Conservation (phyloP, 2,113 vertebrate genomes). For the Motacilla alba region DNA sequence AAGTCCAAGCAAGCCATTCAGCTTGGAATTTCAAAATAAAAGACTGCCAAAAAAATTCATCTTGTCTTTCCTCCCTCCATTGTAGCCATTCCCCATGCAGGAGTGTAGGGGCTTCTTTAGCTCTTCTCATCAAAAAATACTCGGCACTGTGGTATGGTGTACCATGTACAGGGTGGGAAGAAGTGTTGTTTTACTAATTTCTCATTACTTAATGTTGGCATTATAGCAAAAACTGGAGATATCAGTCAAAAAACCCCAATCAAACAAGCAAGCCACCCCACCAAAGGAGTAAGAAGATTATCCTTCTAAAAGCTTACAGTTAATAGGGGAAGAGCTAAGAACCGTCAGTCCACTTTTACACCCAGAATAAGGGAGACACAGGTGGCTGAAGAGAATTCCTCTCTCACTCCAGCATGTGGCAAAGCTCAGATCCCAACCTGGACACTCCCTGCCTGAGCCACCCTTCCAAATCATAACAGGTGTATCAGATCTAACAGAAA, state of each 20-base stretch:
- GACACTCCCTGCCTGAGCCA: not conserved
- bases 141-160: accelerated
- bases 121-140: not conserved
- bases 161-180: not conserved
- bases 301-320: not conserved
- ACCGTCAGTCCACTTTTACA: not conserved
- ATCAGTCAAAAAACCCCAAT: not conserved
- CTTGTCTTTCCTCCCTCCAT: not conserved
- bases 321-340: not conserved
- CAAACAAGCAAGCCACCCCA: not conserved
- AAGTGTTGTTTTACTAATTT: not conserved
- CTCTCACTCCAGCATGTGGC: not conserved
- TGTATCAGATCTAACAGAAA: not conserved
- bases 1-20: not conserved
- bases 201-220: not conserved
- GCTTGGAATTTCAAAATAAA: not conserved
- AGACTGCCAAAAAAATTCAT: not conserved
- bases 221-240: not conserved
- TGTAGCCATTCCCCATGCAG: not conserved
- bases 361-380: not conserved
- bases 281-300: not conserved
- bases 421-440: not conserved
- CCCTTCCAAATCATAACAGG: not conserved
- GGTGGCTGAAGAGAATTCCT: not conserved
- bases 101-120: not conserved